Conservation (phyloP, 2,797 vertebrate genomes). For the Oreochromis mossambicus region DNA sequence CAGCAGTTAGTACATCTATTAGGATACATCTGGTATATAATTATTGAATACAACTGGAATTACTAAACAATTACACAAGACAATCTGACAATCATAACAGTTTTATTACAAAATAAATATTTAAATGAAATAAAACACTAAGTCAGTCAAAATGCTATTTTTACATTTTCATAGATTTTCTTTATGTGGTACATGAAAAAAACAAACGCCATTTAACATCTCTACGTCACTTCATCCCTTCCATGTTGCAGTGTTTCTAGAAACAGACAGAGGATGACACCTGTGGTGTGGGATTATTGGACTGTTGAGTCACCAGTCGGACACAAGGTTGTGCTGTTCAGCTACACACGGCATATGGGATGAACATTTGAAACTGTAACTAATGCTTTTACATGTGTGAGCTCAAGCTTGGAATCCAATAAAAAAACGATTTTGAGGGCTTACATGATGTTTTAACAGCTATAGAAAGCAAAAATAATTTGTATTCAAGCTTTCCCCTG, state of each 20-base stretch:
- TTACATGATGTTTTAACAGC: not conserved
- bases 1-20: not conserved
- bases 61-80: conserved; percentile 3
- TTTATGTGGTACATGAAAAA: conserved; percentile 23
- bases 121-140: conserved; percentile 42
- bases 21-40: not conserved
- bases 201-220: not conserved
- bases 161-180: conserved; percentile 45
- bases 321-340: not conserved
- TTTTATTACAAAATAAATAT: conserved; percentile 69
- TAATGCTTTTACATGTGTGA: not conserved
- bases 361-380: not conserved
- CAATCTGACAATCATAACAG: conserved; percentile 5
- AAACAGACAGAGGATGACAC: conserved; percentile 26
- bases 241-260: conserved; percentile 14
- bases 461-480: not conserved
- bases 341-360: not conserved
- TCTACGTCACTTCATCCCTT: conserved; percentile 18
- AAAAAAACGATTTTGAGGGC: not conserved
- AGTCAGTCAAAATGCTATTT: conserved; percentile 14
- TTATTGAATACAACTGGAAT: not conserved
- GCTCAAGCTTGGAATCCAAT: not conserved
- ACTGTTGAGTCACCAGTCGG: not conserved
- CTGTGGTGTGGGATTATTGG: conserved; percentile 1
- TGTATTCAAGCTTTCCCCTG: not conserved